Evolutionary conservation across 2,113 vertebrate species (phyloP), one percentile per base, ranked within the genome.

Genomic region (Apteryx mantelli): DNA sequence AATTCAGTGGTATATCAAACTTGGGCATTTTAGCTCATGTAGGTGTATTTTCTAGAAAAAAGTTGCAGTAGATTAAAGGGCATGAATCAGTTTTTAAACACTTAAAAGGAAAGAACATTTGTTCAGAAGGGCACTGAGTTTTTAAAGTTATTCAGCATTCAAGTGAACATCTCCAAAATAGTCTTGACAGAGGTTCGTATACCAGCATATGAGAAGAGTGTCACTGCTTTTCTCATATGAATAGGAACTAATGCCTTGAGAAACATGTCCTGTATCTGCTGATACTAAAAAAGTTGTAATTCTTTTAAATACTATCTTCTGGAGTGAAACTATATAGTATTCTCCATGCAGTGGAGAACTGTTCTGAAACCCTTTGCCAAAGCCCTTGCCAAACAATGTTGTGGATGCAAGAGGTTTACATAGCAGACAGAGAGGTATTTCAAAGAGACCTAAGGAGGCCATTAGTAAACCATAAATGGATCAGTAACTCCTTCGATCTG

Each of bases 61-160:
- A 26, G 3, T 78, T 58, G 40, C 44, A 79, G 44, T 26, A 61
- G 32, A 92, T 79, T 88, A 91, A 83, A 93, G 77, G 89, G 52
- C 65, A 75, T 86, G 36, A 91, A 86, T 86, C 82, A 55, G 28
- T 70, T 88, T 89, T 93, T 81, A 94, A 91, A 93, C 66, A 40
- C 76, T 78, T 80, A n/a, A 89, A 91, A 77, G 48, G 64, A 89
- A 89, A 18, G 75, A 92, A 80, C 71, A 73, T 85, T 91, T 95
- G 82, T 88, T 92, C 86, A 91, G 86, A 90, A 95, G 91, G 86
- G 30, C 74, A 84, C 44, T 70, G 84, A 82, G 40, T 85, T 97
- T 96, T 94, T 95, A 95, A 89, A 94, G 78, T 75, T 89, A 36
- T 95, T 94, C 91, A 91, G 14, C 26, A 30, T 82, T 87, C 36